A percentile compares a stretch with the other conserved stretches of the same genome.
Conservation (phyloP, 2,888 invertebrate species). For the Drosophila borborema region DNA sequence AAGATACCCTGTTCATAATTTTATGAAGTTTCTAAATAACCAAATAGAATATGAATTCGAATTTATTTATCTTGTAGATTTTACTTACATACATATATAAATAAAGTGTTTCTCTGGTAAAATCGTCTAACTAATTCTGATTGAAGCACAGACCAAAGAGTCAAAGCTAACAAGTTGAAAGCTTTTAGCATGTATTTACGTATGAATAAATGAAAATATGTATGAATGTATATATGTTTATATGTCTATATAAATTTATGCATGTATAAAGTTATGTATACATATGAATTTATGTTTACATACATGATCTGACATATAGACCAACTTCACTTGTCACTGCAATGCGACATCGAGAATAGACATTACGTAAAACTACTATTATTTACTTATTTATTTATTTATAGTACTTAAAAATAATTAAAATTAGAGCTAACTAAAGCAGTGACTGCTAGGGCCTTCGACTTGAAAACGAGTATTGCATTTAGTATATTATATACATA, state of each 20-base stretch:
- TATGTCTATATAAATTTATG: neutral
- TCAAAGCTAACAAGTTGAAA: neutral
- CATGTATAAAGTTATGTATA: neutral
- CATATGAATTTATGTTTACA: neutral
- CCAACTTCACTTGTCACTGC: neutral
- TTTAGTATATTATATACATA: too few relatives aligned
- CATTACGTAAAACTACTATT: too few relatives aligned
- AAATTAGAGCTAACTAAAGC: too few relatives aligned
- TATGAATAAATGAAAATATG: too few relatives aligned
- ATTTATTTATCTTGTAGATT: too few relatives aligned
- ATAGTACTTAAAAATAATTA: too few relatives aligned
- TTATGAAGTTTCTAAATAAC: neutral
- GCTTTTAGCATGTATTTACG: neutral
- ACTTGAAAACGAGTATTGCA: too few relatives aligned
- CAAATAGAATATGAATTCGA: neutral
- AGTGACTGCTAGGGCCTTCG: too few relatives aligned
- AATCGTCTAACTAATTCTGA: neutral
- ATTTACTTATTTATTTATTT: too few relatives aligned
- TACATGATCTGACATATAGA: neutral
- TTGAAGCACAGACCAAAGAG: neutral
- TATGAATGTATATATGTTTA: too few relatives aligned
- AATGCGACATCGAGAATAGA: neutral
- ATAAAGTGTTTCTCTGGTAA: neutral
- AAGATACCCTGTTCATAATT: constrained; percentile 19
- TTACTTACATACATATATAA: too few relatives aligned